These are phyloP conservation scores for Eurytoma adleriae DNA, from an alignment of 2,888 invertebrate genomes.

Conservation along the genomic window DNA sequence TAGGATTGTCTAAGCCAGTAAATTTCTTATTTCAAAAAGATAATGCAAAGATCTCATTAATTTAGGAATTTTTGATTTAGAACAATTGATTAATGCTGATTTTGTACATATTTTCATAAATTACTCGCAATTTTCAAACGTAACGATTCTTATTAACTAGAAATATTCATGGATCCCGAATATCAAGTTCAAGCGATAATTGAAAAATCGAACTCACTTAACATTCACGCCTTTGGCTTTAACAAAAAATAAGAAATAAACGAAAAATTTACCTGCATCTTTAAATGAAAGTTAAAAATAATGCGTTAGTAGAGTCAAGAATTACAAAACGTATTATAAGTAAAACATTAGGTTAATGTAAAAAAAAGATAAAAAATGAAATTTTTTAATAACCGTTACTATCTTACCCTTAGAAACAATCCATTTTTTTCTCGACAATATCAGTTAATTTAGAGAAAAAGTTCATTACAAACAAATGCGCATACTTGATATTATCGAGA, in stretches of 20 bases:
- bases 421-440: slow-evolving; percentile 49
- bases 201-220: no score
- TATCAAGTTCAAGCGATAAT: no score
- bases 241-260: slow-evolving; percentile 1
- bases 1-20: no score
- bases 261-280: background rate
- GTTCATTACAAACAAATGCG: slow-evolving; percentile 5
- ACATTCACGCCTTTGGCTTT: background rate
- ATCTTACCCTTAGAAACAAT: slow-evolving; percentile 38
- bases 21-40: no score
- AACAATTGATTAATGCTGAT: no score
- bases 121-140: no score
- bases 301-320: no score
- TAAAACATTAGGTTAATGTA: slow-evolving; percentile 2
- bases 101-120: no score
- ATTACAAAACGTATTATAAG: background rate
- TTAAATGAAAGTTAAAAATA: background rate
- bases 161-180: no score
- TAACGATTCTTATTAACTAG: no score
- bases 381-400: slow-evolving; percentile 20
- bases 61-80: no score
- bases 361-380: slow-evolving; percentile 23
- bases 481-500: slow-evolving; percentile 45
- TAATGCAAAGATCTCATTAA: no score
- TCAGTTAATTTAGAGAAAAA: slow-evolving; percentile 10